These are phyloP conservation scores for Andrena bicolor DNA, from an alignment of 2,888 invertebrate species.

Conservation along the genomic window DNA sequence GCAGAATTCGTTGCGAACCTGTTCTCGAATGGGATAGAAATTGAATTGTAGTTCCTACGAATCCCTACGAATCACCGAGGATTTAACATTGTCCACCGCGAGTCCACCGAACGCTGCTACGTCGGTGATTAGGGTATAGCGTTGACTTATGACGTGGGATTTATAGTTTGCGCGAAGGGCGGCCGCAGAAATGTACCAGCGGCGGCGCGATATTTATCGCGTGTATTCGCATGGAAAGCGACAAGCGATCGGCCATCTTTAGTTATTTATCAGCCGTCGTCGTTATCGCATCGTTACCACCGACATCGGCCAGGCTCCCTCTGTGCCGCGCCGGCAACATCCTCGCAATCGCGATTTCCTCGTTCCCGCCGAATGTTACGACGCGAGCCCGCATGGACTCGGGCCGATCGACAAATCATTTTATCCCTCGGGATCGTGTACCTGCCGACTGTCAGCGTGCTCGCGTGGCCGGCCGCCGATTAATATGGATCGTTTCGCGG, in stretches of 20 bases:
- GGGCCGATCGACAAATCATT: conserved; percentile 56
- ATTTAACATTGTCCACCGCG: too few relatives aligned
- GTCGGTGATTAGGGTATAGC: conserved; percentile 20
- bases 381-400: conserved; percentile 29
- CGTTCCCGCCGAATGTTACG: conserved; percentile 55
- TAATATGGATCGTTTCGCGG: conserved; percentile 52
- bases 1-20: too few relatives aligned
- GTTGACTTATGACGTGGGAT: conserved; percentile 15
- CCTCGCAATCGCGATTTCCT: conserved; percentile 58
- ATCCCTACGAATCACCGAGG: too few relatives aligned
- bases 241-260: conserved; percentile 61
- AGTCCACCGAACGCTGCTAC: background rate
- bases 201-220: conserved; percentile 56
- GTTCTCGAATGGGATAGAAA: too few relatives aligned
- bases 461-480: conserved; percentile 33
- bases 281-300: conserved; percentile 57
- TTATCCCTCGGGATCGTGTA: conserved; percentile 31
- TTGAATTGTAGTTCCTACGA: too few relatives aligned
- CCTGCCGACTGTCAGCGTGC: conserved; percentile 39
- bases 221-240: conserved; percentile 54
- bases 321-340: conserved; percentile 42
- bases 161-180: conserved; percentile 36
- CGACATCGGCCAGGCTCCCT: conserved; percentile 36
- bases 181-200: conserved; percentile 52
- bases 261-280: conserved; percentile 53